These are phyloP conservation scores for Crematogaster levior DNA, from an alignment of 2,888 invertebrate genomes.

Conservation along the genomic window DNA sequence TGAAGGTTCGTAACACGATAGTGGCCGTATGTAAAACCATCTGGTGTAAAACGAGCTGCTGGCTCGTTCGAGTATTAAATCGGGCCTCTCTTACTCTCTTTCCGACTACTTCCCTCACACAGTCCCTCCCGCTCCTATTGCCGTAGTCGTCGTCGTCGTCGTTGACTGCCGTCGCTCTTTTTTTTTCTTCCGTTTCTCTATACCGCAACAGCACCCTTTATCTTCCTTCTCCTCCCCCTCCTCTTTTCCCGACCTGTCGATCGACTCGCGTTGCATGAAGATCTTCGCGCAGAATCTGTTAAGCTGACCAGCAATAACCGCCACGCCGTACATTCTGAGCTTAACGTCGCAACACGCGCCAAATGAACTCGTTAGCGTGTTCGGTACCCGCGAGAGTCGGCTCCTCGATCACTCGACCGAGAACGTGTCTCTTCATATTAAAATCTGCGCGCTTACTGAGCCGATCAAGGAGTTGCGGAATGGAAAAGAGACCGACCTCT, in stretches of 20 bases:
- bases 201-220: slow-evolving; percentile 39
- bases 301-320: slow-evolving; percentile 59
- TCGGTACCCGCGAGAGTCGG: slow-evolving; percentile 42
- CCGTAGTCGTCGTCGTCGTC: slow-evolving; percentile 29
- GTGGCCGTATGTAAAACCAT: slow-evolving; percentile 84
- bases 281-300: slow-evolving; percentile 60
- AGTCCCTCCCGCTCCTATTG: slow-evolving; percentile 3
- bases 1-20: slow-evolving; percentile 83
- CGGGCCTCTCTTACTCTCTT: slow-evolving; percentile 75
- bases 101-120: slow-evolving; percentile 53
- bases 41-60: slow-evolving; percentile 85
- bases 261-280: slow-evolving; percentile 44
- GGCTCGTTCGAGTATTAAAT: slow-evolving; percentile 85
- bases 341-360: slow-evolving; percentile 68
- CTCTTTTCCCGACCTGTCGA: slow-evolving; percentile 39
- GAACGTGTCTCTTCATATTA: slow-evolving; percentile 70
- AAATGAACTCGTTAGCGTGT: slow-evolving; percentile 67
- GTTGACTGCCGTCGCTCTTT: slow-evolving; percentile 17
- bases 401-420: slow-evolving; percentile 15
- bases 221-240: neutral
- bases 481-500: slow-evolving; percentile 52
- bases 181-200: slow-evolving; percentile 10
- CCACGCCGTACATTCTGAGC: slow-evolving; percentile 53
- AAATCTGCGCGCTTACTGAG: slow-evolving; percentile 51
- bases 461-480: slow-evolving; percentile 39